phyloP scores from a whole-genome alignment of 2,888 invertebrate species.

The Tryphoninae sp. region DNA sequence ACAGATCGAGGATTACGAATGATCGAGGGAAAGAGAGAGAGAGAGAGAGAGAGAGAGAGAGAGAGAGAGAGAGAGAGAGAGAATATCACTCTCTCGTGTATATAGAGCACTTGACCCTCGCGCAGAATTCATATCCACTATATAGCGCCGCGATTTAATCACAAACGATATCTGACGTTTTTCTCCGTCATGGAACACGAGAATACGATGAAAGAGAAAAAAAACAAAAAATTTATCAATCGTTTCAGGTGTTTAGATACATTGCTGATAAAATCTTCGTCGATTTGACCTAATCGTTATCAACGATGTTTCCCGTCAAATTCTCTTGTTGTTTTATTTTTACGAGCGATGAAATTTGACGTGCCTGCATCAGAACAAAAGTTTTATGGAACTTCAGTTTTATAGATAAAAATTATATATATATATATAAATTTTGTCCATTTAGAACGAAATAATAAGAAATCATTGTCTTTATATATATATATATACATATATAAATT shows the following conservation, averaged over 20 bases:
- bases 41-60: neutral
- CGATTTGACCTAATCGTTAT: neutral
- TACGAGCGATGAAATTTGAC: neutral
- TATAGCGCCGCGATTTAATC: slow-evolving; percentile 3
- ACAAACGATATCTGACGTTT: neutral
- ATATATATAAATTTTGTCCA: too few relatives aligned
- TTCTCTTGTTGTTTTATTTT: neutral
- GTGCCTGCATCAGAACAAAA: neutral
- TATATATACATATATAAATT: too few relatives aligned
- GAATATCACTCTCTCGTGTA: neutral
- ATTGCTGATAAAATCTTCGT: slow-evolving; percentile 17
- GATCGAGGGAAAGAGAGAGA: neutral
- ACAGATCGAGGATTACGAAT: neutral
- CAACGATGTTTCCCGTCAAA: neutral
- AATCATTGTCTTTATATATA: too few relatives aligned
- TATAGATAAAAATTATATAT: too few relatives aligned
- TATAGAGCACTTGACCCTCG: neutral
- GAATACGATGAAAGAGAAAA: neutral
- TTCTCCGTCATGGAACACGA: neutral
- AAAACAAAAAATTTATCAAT: slow-evolving; percentile 2
- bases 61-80: neutral
- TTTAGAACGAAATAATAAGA: too few relatives aligned
- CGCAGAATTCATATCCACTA: neutral
- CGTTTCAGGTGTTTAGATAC: slow-evolving; percentile 28
- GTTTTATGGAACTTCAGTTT: neutral